Evolutionary conservation across 2,888 invertebrate species (phyloP).

Genomic region (Atethmia centrago): DNA sequence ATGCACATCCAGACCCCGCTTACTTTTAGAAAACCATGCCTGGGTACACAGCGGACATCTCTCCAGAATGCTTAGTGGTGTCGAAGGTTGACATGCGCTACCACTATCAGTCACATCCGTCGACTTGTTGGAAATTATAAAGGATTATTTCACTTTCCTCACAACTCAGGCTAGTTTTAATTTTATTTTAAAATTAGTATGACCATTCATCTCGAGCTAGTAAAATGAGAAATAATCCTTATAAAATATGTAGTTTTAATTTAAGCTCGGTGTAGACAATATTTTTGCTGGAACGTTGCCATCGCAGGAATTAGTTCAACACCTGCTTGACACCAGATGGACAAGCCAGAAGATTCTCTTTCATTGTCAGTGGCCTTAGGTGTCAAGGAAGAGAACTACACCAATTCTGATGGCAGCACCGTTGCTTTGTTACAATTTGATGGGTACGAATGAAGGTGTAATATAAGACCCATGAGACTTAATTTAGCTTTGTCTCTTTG

Average conservation of each 20-base stretch:
- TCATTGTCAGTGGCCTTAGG: neutral
- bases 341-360: constrained; percentile 13
- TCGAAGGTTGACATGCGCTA: too few species aligned
- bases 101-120: too few species aligned
- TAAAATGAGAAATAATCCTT: constrained; percentile 64
- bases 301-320: constrained; percentile 69
- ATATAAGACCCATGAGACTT: too few species aligned
- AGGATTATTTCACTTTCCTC: neutral
- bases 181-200: constrained; percentile 39
- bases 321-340: constrained; percentile 70
- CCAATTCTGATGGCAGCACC: too few species aligned
- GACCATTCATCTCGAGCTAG: constrained; percentile 51
- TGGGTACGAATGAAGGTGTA: too few species aligned
- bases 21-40: too few species aligned
- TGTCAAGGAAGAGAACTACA: neutral
- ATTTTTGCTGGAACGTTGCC: constrained; percentile 71
- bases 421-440: neutral
- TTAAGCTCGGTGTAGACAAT: constrained; percentile 66
- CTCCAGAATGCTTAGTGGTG: too few species aligned
- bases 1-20: too few species aligned
- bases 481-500: neutral
- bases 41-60: too few species aligned
- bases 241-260: constrained; percentile 72
- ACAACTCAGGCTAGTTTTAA: constrained; percentile 19
- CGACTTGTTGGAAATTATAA: neutral